These are phyloP conservation scores for Lithosia quadra DNA, from an alignment of 2,888 invertebrate genomes.

Conservation along the genomic window DNA sequence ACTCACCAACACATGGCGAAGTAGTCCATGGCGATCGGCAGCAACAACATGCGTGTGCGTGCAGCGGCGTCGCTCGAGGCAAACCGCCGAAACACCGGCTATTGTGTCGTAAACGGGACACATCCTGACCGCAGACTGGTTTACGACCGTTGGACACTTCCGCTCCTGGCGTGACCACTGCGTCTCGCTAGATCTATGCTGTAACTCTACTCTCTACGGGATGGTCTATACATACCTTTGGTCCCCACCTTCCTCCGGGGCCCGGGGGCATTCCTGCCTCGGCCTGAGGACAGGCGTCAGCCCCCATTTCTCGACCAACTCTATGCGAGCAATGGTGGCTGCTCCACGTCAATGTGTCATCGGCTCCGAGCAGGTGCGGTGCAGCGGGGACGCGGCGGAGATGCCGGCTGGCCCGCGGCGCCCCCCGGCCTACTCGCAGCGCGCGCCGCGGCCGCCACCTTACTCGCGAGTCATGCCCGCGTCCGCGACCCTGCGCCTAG, in stretches of 20 bases:
- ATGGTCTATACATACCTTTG: constrained; percentile 87
- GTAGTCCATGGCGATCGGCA: constrained; percentile 69
- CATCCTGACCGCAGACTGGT: constrained; percentile 67
- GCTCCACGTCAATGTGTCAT: constrained; percentile 87
- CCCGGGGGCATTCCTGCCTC: constrained; percentile 97
- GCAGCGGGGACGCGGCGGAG: constrained; percentile 75
- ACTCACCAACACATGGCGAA: constrained; percentile 85
- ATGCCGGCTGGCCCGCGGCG: constrained; percentile 80
- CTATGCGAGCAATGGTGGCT: constrained; percentile 98
- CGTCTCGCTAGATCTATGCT: constrained; percentile 23
- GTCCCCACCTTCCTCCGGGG: constrained; percentile 90
- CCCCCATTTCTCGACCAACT: constrained; percentile 99
- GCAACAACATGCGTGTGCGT: constrained; percentile 53
- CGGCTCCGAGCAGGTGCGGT: constrained; percentile 75
- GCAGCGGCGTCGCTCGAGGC: constrained; percentile 42
- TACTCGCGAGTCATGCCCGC: constrained; percentile 63
- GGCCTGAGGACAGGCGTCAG: constrained; percentile 98
- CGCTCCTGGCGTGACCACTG: constrained; percentile 45
- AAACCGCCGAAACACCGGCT: constrained; percentile 41
- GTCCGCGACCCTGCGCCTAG: constrained; percentile 59
- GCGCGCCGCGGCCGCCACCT: constrained; percentile 57
- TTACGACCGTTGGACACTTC: constrained; percentile 59
- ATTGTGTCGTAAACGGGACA: constrained; percentile 64
- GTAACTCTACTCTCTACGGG: constrained; percentile 30
- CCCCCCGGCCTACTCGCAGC: constrained; percentile 77